Evolutionary conservation across 30 jellyfish, hydroid and myxozoan genomes (phyloP), one percentile per base, ranked within the genome.

Genomic region (Mastigias papua): DNA sequence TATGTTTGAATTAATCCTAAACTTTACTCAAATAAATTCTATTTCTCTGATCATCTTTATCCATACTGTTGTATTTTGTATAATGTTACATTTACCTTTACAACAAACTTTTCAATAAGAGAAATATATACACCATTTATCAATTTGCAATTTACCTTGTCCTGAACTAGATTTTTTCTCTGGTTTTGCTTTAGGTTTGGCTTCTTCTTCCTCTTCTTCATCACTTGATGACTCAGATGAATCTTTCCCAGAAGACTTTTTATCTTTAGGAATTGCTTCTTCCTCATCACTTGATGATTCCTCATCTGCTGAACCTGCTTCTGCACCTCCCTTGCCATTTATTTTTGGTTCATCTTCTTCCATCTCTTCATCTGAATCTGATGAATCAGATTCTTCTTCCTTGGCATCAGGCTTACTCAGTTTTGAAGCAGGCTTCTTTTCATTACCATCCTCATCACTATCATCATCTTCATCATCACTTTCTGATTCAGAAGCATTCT

Each of bases 221-320:
- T 76, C 86, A 22, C 80, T 85, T 16, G 82, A 65, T 17, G 90
- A 76, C 20, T 70, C 89, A 37, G 62, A 69, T 31, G 50, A 28
- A 69, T 48, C 73, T 35, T 67, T 69, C 57, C 50, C 22, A 17
- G 62, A 28, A 37, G 89, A 68, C 32, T 78, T 73, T n/a, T 66
- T 79, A 42, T 66, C 87, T 26, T 76, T n/a, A n/a, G n/a, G n/a
- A n/a, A n/a, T n/a, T n/a, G n/a, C 88, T 60, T 88, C 96, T 50
- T 74, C 86, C 27, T 49, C 85, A 82, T 48, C 89, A 20, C 70
- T 78, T 1, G 27, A 66, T 17, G 89, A 61, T 17, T 85, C 88
- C 15, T 84, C 63, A 16, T 32, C 69, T 17, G 77, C 49, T 8
- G 19, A 30, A 23, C 46, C 93, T 29, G 48, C 63, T 23, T 29